phyloP scores from a whole-genome alignment of 1,140 invertebrate genomes.

The Drosophila littoralis region DNA sequence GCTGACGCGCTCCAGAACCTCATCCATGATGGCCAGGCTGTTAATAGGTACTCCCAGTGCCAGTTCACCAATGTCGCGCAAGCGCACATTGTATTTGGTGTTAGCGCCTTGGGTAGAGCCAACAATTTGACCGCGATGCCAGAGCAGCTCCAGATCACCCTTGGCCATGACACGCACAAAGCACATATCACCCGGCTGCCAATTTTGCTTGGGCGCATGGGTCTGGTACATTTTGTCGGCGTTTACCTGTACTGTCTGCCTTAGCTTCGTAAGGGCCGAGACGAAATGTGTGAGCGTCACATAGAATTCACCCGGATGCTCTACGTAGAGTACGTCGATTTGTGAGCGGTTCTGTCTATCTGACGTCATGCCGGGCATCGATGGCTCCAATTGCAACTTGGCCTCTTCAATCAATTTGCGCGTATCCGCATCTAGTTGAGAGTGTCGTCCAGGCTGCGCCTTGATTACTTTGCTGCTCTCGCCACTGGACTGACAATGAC shows the following conservation, averaged over 20 bases:
- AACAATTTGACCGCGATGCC: constrained; percentile 53
- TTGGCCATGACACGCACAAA: constrained; percentile 32
- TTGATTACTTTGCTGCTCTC: constrained; percentile 28
- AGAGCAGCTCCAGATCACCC: constrained; percentile 26
- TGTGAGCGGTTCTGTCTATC: constrained; percentile 7
- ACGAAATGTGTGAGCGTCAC: constrained; percentile 51
- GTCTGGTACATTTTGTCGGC: constrained; percentile 9
- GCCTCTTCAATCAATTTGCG: constrained; percentile 37
- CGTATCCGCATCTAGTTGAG: constrained; percentile 18
- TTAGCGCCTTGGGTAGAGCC: neutral
- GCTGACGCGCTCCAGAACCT: neutral
- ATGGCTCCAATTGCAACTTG: neutral
- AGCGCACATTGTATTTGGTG: constrained; percentile 32
- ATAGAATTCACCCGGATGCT: constrained; percentile 72
- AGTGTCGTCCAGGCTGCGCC: neutral
- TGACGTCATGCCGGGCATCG: neutral
- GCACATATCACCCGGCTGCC: constrained; percentile 53
- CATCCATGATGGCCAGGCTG: constrained; percentile 29
- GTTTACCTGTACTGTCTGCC: constrained; percentile 20
- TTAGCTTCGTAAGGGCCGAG: constrained; percentile 16
- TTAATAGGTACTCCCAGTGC: neutral
- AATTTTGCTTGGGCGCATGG: neutral
- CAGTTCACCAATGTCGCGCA: constrained; percentile 59
- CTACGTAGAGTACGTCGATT: constrained; percentile 37
- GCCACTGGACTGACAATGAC: constrained; percentile 58